A percentile compares a stretch with the other conserved stretches of the same genome.
Conservation (phyloP, 2,113 vertebrate genomes). For the Podarcis cretensis region DNA sequence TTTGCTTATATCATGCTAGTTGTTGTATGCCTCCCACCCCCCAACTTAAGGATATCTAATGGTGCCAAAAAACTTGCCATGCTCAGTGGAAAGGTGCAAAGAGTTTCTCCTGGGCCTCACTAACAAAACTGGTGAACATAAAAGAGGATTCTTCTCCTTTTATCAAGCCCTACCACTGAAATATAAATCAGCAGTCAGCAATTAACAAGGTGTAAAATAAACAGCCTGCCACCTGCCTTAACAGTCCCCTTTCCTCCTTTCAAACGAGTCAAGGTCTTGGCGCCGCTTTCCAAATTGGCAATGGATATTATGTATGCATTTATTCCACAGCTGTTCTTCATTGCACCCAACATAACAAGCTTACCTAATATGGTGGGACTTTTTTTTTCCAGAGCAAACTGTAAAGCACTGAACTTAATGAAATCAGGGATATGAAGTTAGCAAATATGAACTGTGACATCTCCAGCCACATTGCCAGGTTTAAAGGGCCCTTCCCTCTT, state of each 20-base stretch:
- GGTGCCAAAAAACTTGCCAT: not conserved
- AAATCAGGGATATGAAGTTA: conserved; percentile 64
- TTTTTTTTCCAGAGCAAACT: conserved; percentile 48
- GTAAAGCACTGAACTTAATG: conserved; percentile 58
- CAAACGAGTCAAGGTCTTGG: conserved; percentile 60
- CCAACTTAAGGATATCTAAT: not conserved
- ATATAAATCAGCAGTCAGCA: conserved; percentile 58
- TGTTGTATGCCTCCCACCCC: too few species aligned
- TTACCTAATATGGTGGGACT: conserved; percentile 68
- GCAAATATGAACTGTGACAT: conserved; percentile 50
- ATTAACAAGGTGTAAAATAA: conserved; percentile 76
- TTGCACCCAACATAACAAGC: conserved; percentile 67
- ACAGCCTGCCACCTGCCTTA: conserved; percentile 71
- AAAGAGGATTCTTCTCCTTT: conserved; percentile 64
- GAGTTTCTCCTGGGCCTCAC: conserved; percentile 46
- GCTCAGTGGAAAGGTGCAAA: not conserved
- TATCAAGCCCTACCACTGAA: conserved; percentile 61
- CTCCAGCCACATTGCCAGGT: conserved; percentile 50
- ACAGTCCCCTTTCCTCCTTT: conserved; percentile 54
- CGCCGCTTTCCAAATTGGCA: conserved; percentile 65
- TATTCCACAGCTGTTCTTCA: conserved; percentile 72
- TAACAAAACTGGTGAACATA: conserved; percentile 60
- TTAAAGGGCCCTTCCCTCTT: conserved; percentile 52
- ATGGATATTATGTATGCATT: conserved; percentile 62
- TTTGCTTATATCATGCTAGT: not conserved